Evolutionary conservation across 2,113 vertebrate genomes (phyloP), one percentile per base, ranked within the genome.

Genomic region (Brachypteracias leptosomus): DNA sequence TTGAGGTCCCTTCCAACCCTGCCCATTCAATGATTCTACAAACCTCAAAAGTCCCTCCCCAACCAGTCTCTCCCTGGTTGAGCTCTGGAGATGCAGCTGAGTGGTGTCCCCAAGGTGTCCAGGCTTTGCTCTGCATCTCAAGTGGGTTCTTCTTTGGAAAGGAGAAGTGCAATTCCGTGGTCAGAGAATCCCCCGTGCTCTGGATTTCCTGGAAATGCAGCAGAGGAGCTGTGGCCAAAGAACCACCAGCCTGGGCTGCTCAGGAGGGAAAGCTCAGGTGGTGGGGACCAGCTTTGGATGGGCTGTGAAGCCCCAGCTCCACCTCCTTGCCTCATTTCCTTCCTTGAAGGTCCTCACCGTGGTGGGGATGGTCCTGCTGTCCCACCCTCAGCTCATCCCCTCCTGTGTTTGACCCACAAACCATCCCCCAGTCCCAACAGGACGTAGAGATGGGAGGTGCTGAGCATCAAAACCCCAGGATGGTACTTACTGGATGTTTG

Each of bases 131-230:
- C 54, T 15, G 59, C 2, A 0, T 6, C 73, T n/a, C 19, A 25
- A n/a, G 35, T 3, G 66, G 57, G 88, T 83, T 49, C 21, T 95
- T 80, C 85, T 81, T 58, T 26, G 96, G 96, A 94, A 96, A 96
- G 70, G 88, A 61, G 96, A 96, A 97, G 96, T 92, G 66, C 9
- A 17, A 79, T 61, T 76, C 42, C 4, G 83, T 6, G 73, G 66
- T 44, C 52, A 47, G 79, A 93, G 83, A 93, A 92, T 85, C 59
- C 40, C 31, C 67, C 4, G 1, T 0, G 4, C 25, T 68, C 15
- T 16, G 81, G 89, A 44, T 81, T 92, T 96, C 87, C 93, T 89
- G 96, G 94, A 83, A 95, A 28, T 72, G 92, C 93, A 78, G 85
- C 57, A 13, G 55, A 61, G 70, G 81, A 78, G 73, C 58, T 5